These are phyloP conservation scores for Xestia c-nigrum DNA, from an alignment of 2,888 invertebrate genomes.

Conservation along the genomic window DNA sequence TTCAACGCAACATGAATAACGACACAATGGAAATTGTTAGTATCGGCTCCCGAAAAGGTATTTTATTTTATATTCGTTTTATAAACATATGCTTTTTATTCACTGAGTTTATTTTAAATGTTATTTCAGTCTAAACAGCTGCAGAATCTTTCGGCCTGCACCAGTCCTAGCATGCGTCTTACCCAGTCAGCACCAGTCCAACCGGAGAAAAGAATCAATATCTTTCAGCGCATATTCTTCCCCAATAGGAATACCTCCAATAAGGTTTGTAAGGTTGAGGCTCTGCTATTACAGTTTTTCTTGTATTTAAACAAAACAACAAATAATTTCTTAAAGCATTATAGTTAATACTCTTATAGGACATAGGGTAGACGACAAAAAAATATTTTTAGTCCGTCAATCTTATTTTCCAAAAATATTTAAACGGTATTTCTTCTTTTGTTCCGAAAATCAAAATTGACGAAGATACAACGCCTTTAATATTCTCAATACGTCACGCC, in stretches of 20 bases:
- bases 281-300: not conserved
- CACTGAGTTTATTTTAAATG: slow-evolving; percentile 33
- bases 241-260: slow-evolving; percentile 71
- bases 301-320: no score
- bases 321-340: no score
- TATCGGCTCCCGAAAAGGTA: slow-evolving; percentile 62
- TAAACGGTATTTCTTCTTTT: no score
- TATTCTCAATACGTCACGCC: no score
- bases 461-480: no score
- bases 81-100: not conserved
- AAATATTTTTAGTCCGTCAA: no score
- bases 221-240: slow-evolving; percentile 72
- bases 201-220: slow-evolving; percentile 71
- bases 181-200: slow-evolving; percentile 75
- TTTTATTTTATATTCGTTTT: slow-evolving; percentile 18
- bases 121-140: slow-evolving; percentile 64
- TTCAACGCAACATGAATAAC: slow-evolving; percentile 75
- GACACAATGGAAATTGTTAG: slow-evolving; percentile 79
- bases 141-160: slow-evolving; percentile 70
- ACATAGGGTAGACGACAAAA: no score
- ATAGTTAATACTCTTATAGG: no score
- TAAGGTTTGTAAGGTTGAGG: slow-evolving; percentile 67
- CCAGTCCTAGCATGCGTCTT: slow-evolving; percentile 64
- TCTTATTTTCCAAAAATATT: no score
- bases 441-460: no score